Evolutionary conservation across 2,113 vertebrate species (phyloP).

Genomic region (Anseranas semipalmata): DNA sequence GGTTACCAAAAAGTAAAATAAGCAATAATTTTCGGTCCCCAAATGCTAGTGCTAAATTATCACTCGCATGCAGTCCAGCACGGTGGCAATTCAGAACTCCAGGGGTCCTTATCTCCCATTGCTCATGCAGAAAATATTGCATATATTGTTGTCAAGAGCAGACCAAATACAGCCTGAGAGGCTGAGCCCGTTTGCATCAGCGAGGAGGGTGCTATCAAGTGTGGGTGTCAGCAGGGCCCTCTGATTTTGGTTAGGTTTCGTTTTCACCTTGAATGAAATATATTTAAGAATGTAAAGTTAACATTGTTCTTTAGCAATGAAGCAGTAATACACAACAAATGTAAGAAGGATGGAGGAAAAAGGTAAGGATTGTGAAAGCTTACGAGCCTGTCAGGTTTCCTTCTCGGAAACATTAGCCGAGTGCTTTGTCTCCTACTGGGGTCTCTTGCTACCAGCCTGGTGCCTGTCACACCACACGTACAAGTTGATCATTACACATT

Average conservation of each 20-base stretch:
- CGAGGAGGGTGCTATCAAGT: background rate
- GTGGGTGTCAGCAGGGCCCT: background rate
- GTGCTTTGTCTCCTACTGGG: background rate
- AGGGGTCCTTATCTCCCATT: slow-evolving; percentile 53
- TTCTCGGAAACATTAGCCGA: background rate
- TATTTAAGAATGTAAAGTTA: background rate
- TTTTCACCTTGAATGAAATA: background rate
- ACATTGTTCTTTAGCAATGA: background rate
- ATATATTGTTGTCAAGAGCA: fast-evolving
- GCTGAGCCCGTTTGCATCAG: background rate
- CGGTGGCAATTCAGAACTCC: background rate
- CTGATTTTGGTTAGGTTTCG: background rate
- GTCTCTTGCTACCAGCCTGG: background rate
- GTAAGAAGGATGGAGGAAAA: background rate
- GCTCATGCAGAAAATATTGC: slow-evolving; percentile 21
- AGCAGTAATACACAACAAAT: background rate
- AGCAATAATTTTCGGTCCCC: background rate
- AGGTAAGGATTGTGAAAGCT: background rate
- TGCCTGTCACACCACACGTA: background rate
- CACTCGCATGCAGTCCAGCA: slow-evolving; percentile 8
- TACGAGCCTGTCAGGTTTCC: background rate
- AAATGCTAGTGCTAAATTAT: slow-evolving; percentile 31
- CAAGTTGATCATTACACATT: background rate
- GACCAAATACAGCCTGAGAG: background rate
- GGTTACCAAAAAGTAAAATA: slow-evolving; percentile 3